Percentiles rank a stretch among this genome's conserved stretches.
Evolutionary conservation across 1,140 invertebrate genomes (phyloP).

Genomic region (Hypothenemus hampei): DNA sequence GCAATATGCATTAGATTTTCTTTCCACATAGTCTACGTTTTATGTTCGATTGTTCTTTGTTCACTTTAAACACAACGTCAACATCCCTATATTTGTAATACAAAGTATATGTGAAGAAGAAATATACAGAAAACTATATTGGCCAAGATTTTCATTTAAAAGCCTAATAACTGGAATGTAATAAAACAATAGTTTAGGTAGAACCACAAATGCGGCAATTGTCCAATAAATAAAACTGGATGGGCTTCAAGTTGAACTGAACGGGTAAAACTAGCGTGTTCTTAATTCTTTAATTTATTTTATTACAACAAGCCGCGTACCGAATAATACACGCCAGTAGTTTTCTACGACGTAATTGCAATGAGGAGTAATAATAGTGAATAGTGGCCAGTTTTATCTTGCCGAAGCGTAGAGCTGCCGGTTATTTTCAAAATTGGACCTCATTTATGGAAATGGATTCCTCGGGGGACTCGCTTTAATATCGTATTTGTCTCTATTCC

Average conservation of each 20-base stretch:
- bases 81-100: too few species aligned
- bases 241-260: slow-evolving; percentile 11
- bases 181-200: too few species aligned
- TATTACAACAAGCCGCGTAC: slow-evolving; percentile 19
- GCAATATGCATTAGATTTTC: slow-evolving; percentile 17
- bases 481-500: too few species aligned
- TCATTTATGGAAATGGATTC: too few species aligned
- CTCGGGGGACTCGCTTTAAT: too few species aligned
- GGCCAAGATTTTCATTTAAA: too few species aligned
- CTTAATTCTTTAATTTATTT: slow-evolving; percentile 28
- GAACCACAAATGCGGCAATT: not conserved
- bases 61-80: too few species aligned
- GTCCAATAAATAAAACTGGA: slow-evolving; percentile 16
- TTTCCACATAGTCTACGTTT: too few species aligned
- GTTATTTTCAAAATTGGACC: slow-evolving; percentile 12
- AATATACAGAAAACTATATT: too few species aligned
- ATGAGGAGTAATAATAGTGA: slow-evolving; percentile 19
- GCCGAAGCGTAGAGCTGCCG: not conserved
- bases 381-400: slow-evolving; percentile 10
- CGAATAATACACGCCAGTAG: slow-evolving; percentile 8
- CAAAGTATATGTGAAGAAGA: too few species aligned
- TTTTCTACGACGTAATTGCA: slow-evolving; percentile 14
- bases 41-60: too few species aligned
- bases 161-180: too few species aligned
- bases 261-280: slow-evolving; percentile 9